A percentile compares a stretch with the other conserved stretches of the same genome.
phyloP scores from a whole-genome alignment of 2,113 vertebrate genomes.

The Cavia porcellus region DNA sequence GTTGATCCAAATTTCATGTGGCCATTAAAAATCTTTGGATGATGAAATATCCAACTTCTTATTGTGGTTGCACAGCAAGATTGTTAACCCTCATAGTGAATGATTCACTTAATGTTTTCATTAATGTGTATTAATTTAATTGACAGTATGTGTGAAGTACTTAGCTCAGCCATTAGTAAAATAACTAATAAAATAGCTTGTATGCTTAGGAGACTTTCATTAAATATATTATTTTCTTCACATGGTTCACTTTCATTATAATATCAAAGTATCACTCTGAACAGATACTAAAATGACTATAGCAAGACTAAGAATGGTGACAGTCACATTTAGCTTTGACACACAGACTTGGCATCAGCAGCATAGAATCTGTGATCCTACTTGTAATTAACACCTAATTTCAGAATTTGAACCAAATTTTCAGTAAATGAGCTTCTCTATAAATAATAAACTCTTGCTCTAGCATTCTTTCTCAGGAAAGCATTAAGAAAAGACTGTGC shows the following conservation, averaged over 20 bases:
- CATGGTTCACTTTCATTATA: background rate
- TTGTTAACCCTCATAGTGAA: conserved; percentile 50
- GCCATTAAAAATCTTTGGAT: background rate
- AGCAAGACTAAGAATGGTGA: background rate
- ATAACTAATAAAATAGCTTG: background rate
- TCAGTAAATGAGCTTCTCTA: background rate
- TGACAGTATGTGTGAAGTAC: background rate
- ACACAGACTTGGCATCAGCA: background rate
- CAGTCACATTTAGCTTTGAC: background rate
- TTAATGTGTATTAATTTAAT: background rate
- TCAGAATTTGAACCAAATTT: conserved; percentile 22
- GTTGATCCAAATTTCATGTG: background rate
- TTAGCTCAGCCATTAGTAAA: background rate
- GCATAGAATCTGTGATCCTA: background rate
- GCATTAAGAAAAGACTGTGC: background rate
- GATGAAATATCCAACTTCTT: background rate
- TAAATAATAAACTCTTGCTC: background rate
- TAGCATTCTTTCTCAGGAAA: background rate
- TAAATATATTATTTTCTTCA: background rate
- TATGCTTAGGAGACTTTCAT: background rate
- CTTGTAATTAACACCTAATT: background rate
- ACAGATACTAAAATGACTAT: background rate
- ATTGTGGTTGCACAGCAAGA: background rate
- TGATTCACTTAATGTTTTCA: background rate
- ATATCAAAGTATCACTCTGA: background rate